Evolutionary conservation across 2,888 invertebrate species (phyloP).

Genomic region (Cantharis nigra): DNA sequence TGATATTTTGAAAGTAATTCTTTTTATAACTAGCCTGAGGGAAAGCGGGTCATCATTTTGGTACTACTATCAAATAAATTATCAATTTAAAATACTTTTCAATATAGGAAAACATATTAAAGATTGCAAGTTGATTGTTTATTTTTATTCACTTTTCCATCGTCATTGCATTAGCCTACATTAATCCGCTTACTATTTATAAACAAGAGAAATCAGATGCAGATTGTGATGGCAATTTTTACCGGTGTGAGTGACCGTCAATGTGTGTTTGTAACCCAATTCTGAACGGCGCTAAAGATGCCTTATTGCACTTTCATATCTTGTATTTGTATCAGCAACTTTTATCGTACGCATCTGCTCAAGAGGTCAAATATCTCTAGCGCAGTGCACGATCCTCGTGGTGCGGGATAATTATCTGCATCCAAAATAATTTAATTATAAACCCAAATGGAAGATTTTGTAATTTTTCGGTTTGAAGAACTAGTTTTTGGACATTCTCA

Average conservation of each 20-base stretch:
- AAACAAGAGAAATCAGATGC: slow-evolving; percentile 47
- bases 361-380: slow-evolving; percentile 22
- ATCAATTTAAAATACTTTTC: not conserved
- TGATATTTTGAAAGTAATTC: not conserved
- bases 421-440: not conserved
- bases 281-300: slow-evolving; percentile 42
- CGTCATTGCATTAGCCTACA: slow-evolving; percentile 7
- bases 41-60: not conserved
- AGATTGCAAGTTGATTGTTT: slow-evolving; percentile 20
- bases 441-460: not conserved
- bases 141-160: slow-evolving; percentile 31
- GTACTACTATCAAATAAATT: not conserved
- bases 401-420: slow-evolving; percentile 4
- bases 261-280: slow-evolving; percentile 49
- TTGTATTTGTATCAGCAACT: slow-evolving; percentile 28
- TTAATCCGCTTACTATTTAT: slow-evolving; percentile 47
- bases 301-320: slow-evolving; percentile 41
- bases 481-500: not conserved
- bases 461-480: not conserved
- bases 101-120: not conserved
- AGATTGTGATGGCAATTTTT: slow-evolving; percentile 36
- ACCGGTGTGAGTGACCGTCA: slow-evolving; percentile 42
- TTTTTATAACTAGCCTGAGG: not conserved
- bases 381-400: slow-evolving; percentile 7
- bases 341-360: slow-evolving; percentile 28